Conservation (phyloP, 2,888 invertebrate genomes). For the Therioaphis trifolii region DNA sequence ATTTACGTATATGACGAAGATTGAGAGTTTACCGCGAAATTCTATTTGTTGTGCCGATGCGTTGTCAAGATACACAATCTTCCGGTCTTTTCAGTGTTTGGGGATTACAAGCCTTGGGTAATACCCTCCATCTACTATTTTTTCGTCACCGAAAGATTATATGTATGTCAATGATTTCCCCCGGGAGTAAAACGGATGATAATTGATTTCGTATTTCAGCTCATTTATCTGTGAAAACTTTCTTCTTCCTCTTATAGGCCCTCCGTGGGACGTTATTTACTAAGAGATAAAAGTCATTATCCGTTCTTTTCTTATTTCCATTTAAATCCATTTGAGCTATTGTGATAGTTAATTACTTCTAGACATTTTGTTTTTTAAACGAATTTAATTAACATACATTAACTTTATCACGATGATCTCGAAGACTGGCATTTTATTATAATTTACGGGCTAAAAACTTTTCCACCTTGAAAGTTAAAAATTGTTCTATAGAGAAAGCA, state of each 20-base stretch:
- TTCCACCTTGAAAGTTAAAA: too few species aligned
- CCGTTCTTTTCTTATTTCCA: constrained; percentile 38
- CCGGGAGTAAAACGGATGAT: constrained; percentile 40
- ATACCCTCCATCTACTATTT: constrained; percentile 39
- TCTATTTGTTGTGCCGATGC: constrained; percentile 53
- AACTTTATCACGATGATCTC: neutral
- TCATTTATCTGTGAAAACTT: constrained; percentile 58
- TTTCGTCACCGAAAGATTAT: constrained; percentile 56
- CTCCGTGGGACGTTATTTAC: neutral
- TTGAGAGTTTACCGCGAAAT: constrained; percentile 44
- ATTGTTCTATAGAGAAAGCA: too few species aligned
- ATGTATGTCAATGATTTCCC: constrained; percentile 62
- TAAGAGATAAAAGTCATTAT: constrained; percentile 48
- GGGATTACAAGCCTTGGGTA: constrained; percentile 58
- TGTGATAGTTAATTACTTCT: constrained; percentile 16
- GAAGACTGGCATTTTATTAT: neutral
- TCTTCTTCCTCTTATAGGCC: neutral
- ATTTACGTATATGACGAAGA: neutral
- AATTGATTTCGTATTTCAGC: constrained; percentile 60
- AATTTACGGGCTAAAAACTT: neutral
- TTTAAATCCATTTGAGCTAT: constrained; percentile 24
- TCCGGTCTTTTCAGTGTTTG: constrained; percentile 53
- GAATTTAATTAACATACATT: constrained; percentile 38
- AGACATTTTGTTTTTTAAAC: neutral
- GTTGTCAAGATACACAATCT: constrained; percentile 39